These are phyloP conservation scores for Pipistrellus pygmaeus DNA, from an alignment of 2,797 vertebrate genomes.

Conservation along the genomic window DNA sequence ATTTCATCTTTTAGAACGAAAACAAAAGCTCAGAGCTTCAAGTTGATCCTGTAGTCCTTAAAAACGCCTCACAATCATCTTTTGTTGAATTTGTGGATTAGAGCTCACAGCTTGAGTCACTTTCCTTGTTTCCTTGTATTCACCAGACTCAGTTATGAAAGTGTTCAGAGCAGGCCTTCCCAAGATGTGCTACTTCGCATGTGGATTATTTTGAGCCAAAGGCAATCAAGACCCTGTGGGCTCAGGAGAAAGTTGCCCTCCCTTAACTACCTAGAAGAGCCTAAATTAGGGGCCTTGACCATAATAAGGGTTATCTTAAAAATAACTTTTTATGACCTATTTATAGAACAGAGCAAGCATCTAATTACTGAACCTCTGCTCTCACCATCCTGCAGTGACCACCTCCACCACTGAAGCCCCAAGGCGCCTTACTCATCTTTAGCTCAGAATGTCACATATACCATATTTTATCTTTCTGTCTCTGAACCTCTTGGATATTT, in stretches of 20 bases:
- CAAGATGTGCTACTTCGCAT: background rate
- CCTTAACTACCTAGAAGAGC: background rate
- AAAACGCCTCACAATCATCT: background rate
- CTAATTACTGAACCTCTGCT: background rate
- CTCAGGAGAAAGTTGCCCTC: background rate
- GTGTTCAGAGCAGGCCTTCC: background rate
- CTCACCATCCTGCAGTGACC: background rate
- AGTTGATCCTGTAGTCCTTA: background rate
- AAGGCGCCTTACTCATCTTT: background rate
- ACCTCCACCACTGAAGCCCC: background rate
- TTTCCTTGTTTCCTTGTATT: background rate
- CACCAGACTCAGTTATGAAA: background rate
- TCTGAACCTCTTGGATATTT: background rate
- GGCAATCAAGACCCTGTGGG: background rate
- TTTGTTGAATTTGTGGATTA: background rate
- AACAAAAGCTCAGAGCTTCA: slow-evolving; percentile 29
- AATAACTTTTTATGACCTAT: background rate
- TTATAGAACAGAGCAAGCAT: background rate
- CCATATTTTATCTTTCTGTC: background rate
- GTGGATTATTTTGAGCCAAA: background rate
- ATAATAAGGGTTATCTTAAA: background rate
- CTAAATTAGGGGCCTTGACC: background rate
- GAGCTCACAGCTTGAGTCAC: background rate
- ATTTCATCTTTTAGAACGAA: slow-evolving; percentile 52
- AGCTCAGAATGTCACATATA: background rate